phyloP scores from a whole-genome alignment of 1,140 invertebrate species.

The Stratiolaelaps scimitus region DNA sequence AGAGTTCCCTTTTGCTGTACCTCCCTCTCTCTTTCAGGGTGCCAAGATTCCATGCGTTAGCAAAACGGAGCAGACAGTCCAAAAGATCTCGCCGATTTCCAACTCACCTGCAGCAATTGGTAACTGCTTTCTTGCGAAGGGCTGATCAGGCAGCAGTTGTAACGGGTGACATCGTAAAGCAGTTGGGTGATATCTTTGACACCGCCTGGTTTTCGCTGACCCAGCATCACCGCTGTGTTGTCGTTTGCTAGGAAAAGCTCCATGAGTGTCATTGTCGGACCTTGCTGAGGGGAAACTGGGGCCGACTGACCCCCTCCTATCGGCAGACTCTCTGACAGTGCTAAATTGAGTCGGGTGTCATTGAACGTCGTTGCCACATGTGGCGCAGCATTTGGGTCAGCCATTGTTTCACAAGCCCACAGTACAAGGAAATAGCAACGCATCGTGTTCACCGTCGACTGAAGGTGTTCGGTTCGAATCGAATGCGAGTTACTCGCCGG shows the following conservation, averaged over 20 bases:
- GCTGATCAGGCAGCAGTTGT: constrained; percentile 18
- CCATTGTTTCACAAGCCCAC: constrained; percentile 7
- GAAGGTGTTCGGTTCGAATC: background rate
- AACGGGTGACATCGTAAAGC: constrained; percentile 20
- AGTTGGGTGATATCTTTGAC: background rate
- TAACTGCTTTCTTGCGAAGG: constrained; percentile 22
- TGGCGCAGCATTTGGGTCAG: background rate
- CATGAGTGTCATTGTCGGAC: constrained; percentile 1
- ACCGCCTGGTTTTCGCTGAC: constrained; percentile 7
- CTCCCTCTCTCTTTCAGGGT: too few relatives aligned
- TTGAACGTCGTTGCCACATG: too few relatives aligned
- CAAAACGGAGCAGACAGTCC: too few relatives aligned
- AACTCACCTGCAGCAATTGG: constrained; percentile 8
- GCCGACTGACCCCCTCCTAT: background rate
- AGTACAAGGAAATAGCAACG: constrained; percentile 22
- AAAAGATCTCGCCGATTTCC: too few relatives aligned
- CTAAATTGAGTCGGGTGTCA: background rate
- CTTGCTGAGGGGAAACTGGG: background rate
- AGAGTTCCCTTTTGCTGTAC: too few relatives aligned
- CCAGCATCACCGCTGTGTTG: constrained; percentile 7
- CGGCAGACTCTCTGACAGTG: background rate
- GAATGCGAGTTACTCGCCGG: constrained; percentile 6
- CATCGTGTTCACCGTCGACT: constrained; percentile 14
- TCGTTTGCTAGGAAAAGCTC: constrained; percentile 21
- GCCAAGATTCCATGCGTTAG: background rate